Base-by-base conservation (phyloP, 2,888 invertebrate species). In the Lucinisca nassula region DNA sequence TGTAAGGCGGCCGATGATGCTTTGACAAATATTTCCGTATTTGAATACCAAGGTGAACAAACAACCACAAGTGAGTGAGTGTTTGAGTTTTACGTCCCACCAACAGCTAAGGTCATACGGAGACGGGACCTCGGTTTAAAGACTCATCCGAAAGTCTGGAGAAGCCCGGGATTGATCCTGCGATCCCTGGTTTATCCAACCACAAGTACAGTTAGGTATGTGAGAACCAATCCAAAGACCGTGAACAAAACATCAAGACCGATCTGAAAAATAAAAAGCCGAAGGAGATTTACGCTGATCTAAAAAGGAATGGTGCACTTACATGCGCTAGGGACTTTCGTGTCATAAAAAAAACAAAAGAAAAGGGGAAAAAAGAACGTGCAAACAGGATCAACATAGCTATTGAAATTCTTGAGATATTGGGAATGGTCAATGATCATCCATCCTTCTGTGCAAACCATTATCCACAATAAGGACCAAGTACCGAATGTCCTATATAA, bases 391-490 rank as follows among this genome's bases (percentile, higher is more conserved):
- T 51, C n/a, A 51, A 51, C n/a, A 51, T n/a, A 8, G 51, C 51
- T 4, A n/a, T 21, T n/a, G 51, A 51, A 51, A 51, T 51, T 51
- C 51, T 51, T 4, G 51, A 21, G n/a, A 21, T 21, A n/a, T n/a
- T n/a, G n/a, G n/a, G n/a, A n/a, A n/a, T n/a, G n/a, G n/a, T n/a
- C n/a, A n/a, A n/a, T n/a, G n/a, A n/a, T n/a, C n/a, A n/a, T n/a
- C n/a, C 84, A 75, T 35, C 76, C 84, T 2, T 78, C 49, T 30
- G 80, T 82, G 2, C 78, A 45, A 27, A 30, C 35, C n/a, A 58
- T 82, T 0, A 76, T 80, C 12, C 79, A 80, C 38, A 70, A 76
- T 27, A 86, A 86, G 55, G 73, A 80, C 51, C 27, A 79, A 58
- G 79, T 83, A 0, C 85, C 82, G 10, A 45, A 76, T 14, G 72